Evolutionary conservation across 2,888 invertebrate genomes (phyloP).

Genomic region (Drosophila rubida): DNA sequence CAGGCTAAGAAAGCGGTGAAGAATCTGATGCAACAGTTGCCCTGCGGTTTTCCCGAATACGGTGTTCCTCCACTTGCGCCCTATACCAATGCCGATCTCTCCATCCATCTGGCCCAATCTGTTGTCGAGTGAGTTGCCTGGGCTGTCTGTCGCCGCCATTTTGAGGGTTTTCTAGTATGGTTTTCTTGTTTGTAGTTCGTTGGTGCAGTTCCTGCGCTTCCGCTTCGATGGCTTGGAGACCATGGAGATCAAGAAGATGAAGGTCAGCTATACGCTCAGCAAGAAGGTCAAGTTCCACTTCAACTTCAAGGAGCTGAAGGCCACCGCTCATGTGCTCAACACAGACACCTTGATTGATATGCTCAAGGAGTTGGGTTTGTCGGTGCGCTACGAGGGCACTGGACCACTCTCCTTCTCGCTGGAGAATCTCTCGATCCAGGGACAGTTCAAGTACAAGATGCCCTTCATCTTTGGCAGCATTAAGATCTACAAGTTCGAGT

Average conservation of each 20-base stretch:
- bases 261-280: slow-evolving; percentile 75
- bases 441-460: slow-evolving; percentile 82
- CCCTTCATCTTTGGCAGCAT: slow-evolving; percentile 80
- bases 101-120: slow-evolving; percentile 65
- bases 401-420: slow-evolving; percentile 76
- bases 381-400: slow-evolving; percentile 73
- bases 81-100: slow-evolving; percentile 78
- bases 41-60: slow-evolving; percentile 81
- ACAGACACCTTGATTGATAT: slow-evolving; percentile 72
- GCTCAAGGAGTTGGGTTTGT: slow-evolving; percentile 68
- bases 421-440: slow-evolving; percentile 73
- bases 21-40: slow-evolving; percentile 71
- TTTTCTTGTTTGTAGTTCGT: slow-evolving; percentile 42
- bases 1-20: slow-evolving; percentile 75
- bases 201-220: slow-evolving; percentile 75
- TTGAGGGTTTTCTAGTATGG: neutral
- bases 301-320: slow-evolving; percentile 63
- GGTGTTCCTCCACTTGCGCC: slow-evolving; percentile 82
- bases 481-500: slow-evolving; percentile 80
- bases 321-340: slow-evolving; percentile 63
- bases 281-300: slow-evolving; percentile 80
- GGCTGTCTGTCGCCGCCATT: neutral
- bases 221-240: slow-evolving; percentile 81
- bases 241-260: slow-evolving; percentile 75
- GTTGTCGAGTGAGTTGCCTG: slow-evolving; percentile 73